Conservation (phyloP, 2,797 vertebrate genomes). For the Fringilla coelebs region DNA sequence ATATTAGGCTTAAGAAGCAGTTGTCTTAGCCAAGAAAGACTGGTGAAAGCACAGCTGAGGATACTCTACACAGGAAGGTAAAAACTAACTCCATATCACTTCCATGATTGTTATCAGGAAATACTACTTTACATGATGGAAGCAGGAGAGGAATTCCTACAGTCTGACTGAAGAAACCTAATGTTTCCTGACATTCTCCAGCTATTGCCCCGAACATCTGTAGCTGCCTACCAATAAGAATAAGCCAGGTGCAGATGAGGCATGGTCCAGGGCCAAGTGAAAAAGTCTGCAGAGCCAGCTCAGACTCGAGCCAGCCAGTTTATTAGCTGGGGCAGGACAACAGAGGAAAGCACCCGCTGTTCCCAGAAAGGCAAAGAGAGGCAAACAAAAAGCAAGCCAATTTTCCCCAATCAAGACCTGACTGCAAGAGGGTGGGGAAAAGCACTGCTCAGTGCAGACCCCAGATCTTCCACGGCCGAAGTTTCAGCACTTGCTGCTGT, state of each 20-base stretch:
- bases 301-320: background rate
- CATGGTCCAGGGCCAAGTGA: background rate
- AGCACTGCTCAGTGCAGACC: background rate
- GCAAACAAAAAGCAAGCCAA: background rate
- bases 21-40: background rate
- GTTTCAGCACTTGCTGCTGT: conserved; percentile 68
- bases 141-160: background rate
- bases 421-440: background rate
- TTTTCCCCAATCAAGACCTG: background rate
- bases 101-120: background rate
- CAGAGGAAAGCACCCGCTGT: background rate
- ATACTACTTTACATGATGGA: background rate
- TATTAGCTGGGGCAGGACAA: background rate
- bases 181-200: background rate
- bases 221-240: background rate
- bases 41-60: background rate
- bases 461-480: background rate
- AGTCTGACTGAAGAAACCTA: background rate
- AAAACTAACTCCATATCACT: background rate
- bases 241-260: background rate
- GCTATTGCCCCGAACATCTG: background rate
- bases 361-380: background rate
- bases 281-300: background rate
- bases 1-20: background rate
- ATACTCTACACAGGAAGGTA: background rate